A percentile compares a stretch with the other conserved stretches of the same genome.
Conservation (phyloP, 2,888 invertebrate species). For the Lymantria monacha region DNA sequence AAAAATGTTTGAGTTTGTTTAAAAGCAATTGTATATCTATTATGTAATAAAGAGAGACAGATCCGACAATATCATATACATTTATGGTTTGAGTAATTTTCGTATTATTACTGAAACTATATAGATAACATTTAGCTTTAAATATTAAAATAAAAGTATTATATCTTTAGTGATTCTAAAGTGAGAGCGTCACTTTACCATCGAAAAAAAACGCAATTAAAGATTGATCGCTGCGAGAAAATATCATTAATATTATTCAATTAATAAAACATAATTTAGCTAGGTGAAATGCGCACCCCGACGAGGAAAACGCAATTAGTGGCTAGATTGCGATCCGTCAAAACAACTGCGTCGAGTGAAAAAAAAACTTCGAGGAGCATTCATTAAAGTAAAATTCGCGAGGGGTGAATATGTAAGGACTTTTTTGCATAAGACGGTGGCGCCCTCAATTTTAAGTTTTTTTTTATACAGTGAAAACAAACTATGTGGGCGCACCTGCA, state of each 20-base stretch:
- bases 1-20: background rate
- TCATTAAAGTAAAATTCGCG: conserved; percentile 79
- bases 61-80: too few species aligned
- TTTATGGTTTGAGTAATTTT: too few species aligned
- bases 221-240: conserved; percentile 77
- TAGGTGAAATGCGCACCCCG: conserved; percentile 73
- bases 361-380: conserved; percentile 73
- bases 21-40: too few species aligned
- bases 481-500: conserved; percentile 78
- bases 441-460: conserved; percentile 68
- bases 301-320: conserved; percentile 82
- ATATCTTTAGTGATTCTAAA: too few species aligned
- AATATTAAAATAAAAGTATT: too few species aligned
- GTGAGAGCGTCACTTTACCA: conserved; percentile 58
- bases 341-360: conserved; percentile 77
- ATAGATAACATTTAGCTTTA: too few species aligned
- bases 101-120: too few species aligned
- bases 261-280: conserved; percentile 81
- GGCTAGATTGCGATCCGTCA: conserved; percentile 82
- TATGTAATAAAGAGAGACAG: too few species aligned
- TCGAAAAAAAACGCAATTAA: conserved; percentile 80
- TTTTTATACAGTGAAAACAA: conserved; percentile 66
- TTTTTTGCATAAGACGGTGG: conserved; percentile 81
- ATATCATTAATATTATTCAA: conserved; percentile 83
- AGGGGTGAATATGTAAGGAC: conserved; percentile 81